Evolutionary conservation across 2,113 vertebrate genomes (phyloP), one percentile per base, ranked within the genome.

Genomic region (Herpailurus yagouaroundi): DNA sequence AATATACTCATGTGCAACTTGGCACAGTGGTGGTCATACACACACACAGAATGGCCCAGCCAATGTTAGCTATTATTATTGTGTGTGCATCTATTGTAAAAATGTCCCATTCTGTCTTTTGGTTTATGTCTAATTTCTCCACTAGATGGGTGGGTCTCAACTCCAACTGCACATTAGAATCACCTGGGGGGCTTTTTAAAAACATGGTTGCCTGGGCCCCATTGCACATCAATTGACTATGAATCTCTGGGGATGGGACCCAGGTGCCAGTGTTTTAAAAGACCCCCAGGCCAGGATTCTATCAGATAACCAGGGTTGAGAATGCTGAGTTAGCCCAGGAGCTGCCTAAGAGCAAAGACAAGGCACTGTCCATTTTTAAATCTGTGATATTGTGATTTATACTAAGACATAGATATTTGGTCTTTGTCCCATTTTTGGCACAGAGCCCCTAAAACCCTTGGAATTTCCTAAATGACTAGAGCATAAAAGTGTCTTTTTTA

Each of bases 51-150:
- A 4, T 21, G 57, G 52, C 82, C 88, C 64, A 13, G 18, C 73
- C 48, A 63, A 60, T 76, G 29, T 74, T 71, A 84, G 38, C 76
- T 86, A 31, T 79, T 66, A 84, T 87, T 31, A 68, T 21, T n/a
- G 15, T 50, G 27, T 94, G 92, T 31, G 50, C 21, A 38, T 71
- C 87, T 52, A 15, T 88, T 84, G 88, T 80, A 38, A 93, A 93
- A 96, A 38, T 41, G 55, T n/a, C 48, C 76, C 90, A 12, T 57
- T 96, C 80, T 92, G 87, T 66, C 95, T 94, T 73, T 63, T 45
- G 82, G 36, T 38, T 25, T 90, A 31, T 85, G n/a, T 93, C 91
- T 94, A 76, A 90, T 81, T 96, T 94, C 80, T 77, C 63, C 15
- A 60, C 52, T 45, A 36, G 41, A 33, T n/a, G 41, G 60, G 60